These are phyloP conservation scores for Argyrosomus regius DNA, from an alignment of 2,797 vertebrate genomes.

Conservation along the genomic window DNA sequence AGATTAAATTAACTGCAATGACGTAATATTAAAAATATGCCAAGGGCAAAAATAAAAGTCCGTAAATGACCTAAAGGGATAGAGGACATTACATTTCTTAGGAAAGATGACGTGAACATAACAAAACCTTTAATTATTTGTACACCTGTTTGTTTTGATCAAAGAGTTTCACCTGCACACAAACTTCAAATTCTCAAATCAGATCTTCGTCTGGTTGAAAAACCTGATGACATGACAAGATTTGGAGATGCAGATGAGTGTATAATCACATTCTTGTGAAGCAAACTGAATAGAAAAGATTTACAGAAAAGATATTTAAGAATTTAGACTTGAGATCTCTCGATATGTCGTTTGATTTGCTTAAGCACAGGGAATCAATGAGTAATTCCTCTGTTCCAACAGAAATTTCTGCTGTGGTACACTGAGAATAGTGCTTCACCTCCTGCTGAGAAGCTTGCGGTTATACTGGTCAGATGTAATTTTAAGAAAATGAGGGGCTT, in stretches of 20 bases:
- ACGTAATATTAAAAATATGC: neutral
- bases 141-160: neutral
- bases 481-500: neutral
- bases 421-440: too few species aligned
- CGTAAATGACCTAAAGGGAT: neutral
- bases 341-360: too few species aligned
- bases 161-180: neutral
- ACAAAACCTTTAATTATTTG: neutral
- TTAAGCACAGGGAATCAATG: too few species aligned
- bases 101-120: constrained; percentile 20
- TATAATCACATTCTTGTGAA: too few species aligned
- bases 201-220: too few species aligned
- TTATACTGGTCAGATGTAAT: neutral
- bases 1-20: neutral
- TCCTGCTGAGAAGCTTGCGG: neutral
- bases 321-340: neutral
- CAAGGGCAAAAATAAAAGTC: neutral
- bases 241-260: too few species aligned
- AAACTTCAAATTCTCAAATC: neutral
- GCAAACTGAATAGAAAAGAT: too few species aligned
- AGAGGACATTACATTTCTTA: neutral
- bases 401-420: too few species aligned
- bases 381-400: too few species aligned
- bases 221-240: too few species aligned
- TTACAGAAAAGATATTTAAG: neutral